These are phyloP conservation scores for Slavum lentiscoides DNA, from an alignment of 2,888 invertebrate genomes.

Conservation along the genomic window DNA sequence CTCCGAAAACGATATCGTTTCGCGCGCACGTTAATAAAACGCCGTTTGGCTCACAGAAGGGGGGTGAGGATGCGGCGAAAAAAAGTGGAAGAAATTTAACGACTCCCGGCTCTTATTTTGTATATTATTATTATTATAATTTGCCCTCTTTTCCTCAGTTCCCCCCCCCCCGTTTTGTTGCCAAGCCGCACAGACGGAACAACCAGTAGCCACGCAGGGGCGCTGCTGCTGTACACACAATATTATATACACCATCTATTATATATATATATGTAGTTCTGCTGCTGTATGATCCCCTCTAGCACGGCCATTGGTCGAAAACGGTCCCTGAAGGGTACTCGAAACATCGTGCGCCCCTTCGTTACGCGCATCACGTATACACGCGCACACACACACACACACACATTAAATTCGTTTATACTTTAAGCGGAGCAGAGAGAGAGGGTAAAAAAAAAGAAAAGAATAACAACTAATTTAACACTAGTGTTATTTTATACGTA, in stretches of 20 bases:
- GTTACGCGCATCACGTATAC: constrained; percentile 4
- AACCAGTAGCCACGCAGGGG: background rate
- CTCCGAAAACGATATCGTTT: background rate
- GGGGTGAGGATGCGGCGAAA: too few relatives aligned
- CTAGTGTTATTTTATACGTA: constrained; percentile 47
- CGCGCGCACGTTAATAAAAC: constrained; percentile 30
- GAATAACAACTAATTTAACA: constrained; percentile 52
- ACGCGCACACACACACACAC: background rate
- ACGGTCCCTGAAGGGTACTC: constrained; percentile 49
- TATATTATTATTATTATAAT: constrained; percentile 36
- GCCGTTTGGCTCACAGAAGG: background rate
- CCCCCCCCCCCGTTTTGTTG: constrained; percentile 5
- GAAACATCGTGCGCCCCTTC: constrained; percentile 10
- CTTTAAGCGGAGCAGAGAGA: background rate
- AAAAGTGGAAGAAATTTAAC: constrained; percentile 32
- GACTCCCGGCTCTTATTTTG: constrained; percentile 14
- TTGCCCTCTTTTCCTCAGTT: constrained; percentile 18
- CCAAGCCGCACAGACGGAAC: too few relatives aligned
- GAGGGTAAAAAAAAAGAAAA: background rate
- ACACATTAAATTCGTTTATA: background rate
- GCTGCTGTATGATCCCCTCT: background rate
- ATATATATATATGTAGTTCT: background rate
- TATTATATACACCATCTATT: background rate
- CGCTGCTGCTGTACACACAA: background rate
- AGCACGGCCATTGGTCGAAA: constrained; percentile 41